Evolutionary conservation across 2,888 invertebrate species (phyloP).

Genomic region (Folsomia candida): DNA sequence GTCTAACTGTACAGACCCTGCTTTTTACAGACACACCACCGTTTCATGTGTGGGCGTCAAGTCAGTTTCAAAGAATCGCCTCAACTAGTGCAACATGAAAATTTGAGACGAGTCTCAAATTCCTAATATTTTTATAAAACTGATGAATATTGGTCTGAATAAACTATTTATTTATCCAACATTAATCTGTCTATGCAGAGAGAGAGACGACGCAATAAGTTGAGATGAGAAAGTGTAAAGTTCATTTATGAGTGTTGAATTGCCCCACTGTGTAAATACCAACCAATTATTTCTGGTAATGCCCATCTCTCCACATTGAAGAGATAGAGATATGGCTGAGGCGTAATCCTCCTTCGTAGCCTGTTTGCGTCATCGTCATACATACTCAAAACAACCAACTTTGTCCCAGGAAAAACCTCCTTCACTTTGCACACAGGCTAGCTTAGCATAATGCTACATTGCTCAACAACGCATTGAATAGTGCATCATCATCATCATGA

Average conservation of each 20-base stretch:
- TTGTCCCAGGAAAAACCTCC: constrained; percentile 1
- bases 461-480: neutral
- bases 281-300: neutral
- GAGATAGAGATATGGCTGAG: neutral
- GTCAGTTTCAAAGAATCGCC: too few relatives aligned
- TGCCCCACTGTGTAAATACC: neutral
- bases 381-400: too few relatives aligned
- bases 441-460: too few relatives aligned
- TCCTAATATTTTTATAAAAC: too few relatives aligned
- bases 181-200: neutral
- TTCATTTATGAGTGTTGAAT: neutral
- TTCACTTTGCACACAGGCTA: neutral
- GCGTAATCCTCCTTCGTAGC: neutral
- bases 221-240: neutral
- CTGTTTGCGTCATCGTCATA: too few relatives aligned
- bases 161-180: neutral
- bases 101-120: too few relatives aligned
- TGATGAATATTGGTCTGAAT: neutral
- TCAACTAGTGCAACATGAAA: too few relatives aligned
- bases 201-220: neutral
- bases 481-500: neutral
- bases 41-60: too few relatives aligned
- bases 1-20: neutral
- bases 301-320: neutral
- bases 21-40: too few relatives aligned